phyloP scores from a whole-genome alignment of 2,888 invertebrate species.

The Galeopsomyia nigrocyanea region DNA sequence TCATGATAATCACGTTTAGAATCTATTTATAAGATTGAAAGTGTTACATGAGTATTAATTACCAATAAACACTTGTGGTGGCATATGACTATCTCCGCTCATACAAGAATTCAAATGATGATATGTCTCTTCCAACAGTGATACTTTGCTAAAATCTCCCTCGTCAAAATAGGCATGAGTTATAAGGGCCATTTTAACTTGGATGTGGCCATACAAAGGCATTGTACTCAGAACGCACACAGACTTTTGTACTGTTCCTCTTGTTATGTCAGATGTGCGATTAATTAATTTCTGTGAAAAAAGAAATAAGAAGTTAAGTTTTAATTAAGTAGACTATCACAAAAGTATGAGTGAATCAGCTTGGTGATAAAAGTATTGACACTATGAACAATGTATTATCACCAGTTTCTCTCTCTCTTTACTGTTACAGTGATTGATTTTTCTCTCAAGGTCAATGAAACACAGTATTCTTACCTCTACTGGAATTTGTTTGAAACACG shows the following conservation, averaged over 20 bases:
- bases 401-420: slow-evolving; percentile 7
- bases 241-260: slow-evolving; percentile 98
- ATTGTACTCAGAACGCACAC: slow-evolving; percentile 93
- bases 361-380: neutral
- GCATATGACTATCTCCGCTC: slow-evolving; percentile 72
- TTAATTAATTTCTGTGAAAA: slow-evolving; percentile 85
- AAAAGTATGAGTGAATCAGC: slow-evolving; percentile 5
- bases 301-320: slow-evolving; percentile 23
- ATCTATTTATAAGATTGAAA: neutral
- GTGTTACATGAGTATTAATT: slow-evolving; percentile 3
- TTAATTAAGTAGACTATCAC: neutral
- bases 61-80: slow-evolving; percentile 80
- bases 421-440: too few species aligned
- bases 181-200: slow-evolving; percentile 95
- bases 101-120: slow-evolving; percentile 92
- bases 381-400: slow-evolving; percentile 27
- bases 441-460: slow-evolving; percentile 1
- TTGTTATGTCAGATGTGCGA: slow-evolving; percentile 94
- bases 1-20: neutral
- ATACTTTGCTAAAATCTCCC: slow-evolving; percentile 91
- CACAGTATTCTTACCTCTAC: slow-evolving; percentile 78
- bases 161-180: slow-evolving; percentile 98
- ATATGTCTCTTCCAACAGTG: slow-evolving; percentile 91
- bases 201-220: slow-evolving; percentile 94
- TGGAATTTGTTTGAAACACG: slow-evolving; percentile 97